Percentiles rank a stretch among this genome's conserved stretches.
Evolutionary conservation across 2,888 invertebrate genomes (phyloP).

Genomic region (Dryococelus australis): DNA sequence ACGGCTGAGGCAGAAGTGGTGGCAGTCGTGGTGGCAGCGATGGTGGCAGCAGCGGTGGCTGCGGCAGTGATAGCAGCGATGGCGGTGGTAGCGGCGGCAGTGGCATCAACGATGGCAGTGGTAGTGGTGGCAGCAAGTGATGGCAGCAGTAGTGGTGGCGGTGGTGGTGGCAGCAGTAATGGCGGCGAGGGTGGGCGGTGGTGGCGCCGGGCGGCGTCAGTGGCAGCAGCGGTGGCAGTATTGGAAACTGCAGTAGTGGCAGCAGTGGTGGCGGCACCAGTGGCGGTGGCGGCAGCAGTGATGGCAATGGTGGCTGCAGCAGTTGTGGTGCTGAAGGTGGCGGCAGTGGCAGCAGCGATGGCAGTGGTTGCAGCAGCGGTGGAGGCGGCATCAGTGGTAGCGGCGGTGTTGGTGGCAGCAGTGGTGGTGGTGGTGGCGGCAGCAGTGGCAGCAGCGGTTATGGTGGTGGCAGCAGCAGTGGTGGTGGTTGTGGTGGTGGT

Average conservation of each 20-base stretch:
- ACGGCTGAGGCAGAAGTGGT: neutral
- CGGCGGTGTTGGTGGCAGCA: no score
- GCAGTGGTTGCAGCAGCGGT: no score
- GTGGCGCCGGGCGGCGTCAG: neutral
- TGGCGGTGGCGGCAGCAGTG: neutral
- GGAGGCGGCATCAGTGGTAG: no score
- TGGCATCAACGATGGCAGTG: neutral
- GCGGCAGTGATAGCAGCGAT: neutral
- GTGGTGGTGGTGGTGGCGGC: no score
- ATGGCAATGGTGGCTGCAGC: neutral
- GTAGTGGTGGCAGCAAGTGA: constrained; percentile 18
- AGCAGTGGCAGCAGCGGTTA: constrained; percentile 22
- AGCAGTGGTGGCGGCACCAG: neutral
- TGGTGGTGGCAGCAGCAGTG: constrained; percentile 18
- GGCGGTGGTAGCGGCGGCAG: neutral
- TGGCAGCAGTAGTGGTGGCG: constrained; percentile 19
- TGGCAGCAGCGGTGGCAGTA: constrained; percentile 26
- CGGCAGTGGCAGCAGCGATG: constrained; percentile 17
- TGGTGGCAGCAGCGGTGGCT: constrained; percentile 19
- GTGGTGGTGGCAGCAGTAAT: constrained; percentile 21
- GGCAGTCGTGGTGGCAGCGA: neutral
- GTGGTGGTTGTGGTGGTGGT: constrained; percentile 23
- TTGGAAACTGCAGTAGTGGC: neutral
- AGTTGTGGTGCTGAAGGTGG: neutral
- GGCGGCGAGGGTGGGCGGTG: neutral